A percentile compares a stretch with the other conserved stretches of the same genome.
phyloP scores from a whole-genome alignment of 2,888 invertebrate genomes.

The Mesopsocus fuscifrons region DNA sequence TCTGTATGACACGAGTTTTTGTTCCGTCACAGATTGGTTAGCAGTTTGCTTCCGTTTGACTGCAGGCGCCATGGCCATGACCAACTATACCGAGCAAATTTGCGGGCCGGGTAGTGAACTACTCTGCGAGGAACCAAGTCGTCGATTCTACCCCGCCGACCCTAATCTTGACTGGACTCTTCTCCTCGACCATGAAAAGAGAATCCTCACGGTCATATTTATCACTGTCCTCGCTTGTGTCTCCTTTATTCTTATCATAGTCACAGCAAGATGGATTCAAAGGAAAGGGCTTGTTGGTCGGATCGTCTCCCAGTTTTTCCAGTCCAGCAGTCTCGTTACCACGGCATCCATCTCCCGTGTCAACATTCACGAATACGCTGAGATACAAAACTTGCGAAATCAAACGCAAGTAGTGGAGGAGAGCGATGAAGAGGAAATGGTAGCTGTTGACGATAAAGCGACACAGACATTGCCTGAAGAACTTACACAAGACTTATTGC shows the following conservation, averaged over 20 bases:
- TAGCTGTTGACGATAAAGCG: constrained; percentile 35
- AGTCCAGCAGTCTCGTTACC: constrained; percentile 18
- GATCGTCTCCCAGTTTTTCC: constrained; percentile 10
- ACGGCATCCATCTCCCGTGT: constrained; percentile 35
- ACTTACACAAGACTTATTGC: constrained; percentile 49
- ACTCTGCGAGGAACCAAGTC: constrained; percentile 33
- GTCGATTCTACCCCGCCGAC: constrained; percentile 15
- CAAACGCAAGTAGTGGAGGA: constrained; percentile 20
- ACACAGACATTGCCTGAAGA: constrained; percentile 57
- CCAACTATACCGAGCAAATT: constrained; percentile 38
- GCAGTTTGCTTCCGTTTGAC: constrained; percentile 44
- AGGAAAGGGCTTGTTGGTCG: constrained; percentile 30
- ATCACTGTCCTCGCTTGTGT: constrained; percentile 32
- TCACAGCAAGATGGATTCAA: constrained; percentile 35
- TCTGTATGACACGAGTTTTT: constrained; percentile 35
- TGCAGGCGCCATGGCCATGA: constrained; percentile 39
- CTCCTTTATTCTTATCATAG: constrained; percentile 32
- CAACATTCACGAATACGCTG: constrained; percentile 41
- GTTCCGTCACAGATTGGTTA: constrained; percentile 35
- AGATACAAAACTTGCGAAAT: constrained; percentile 25
- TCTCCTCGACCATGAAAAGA: constrained; percentile 15
- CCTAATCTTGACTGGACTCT: constrained; percentile 11
- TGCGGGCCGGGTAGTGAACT: constrained; percentile 33
- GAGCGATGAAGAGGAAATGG: constrained; percentile 21
- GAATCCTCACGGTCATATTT: constrained; percentile 30